Conservation (phyloP, 2,888 invertebrate genomes). For the Drosophila melanosoma region DNA sequence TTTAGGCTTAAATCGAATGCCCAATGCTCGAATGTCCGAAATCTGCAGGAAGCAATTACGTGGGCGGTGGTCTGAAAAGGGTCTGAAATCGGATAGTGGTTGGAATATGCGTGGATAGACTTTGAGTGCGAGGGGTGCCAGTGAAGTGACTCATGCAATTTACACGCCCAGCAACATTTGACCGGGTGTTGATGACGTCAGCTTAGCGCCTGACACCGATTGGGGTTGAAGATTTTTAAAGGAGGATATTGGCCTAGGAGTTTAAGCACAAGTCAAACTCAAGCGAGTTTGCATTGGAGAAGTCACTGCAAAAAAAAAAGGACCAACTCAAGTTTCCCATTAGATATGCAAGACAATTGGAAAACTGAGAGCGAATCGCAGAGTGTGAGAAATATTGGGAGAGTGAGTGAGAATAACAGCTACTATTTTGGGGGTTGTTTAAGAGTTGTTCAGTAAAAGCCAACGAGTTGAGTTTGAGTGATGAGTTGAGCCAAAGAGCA, state of each 20-base stretch:
- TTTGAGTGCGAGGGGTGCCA: conserved; percentile 34
- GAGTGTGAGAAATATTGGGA: not conserved
- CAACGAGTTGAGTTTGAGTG: conserved; percentile 62
- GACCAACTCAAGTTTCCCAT: conserved; percentile 12
- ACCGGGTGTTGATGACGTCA: conserved; percentile 71
- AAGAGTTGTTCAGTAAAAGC: conserved; percentile 17
- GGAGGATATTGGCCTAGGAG: conserved; percentile 20
- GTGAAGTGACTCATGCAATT: conserved; percentile 72
- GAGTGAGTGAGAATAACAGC: conserved; percentile 9
- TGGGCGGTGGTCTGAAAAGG: conserved; percentile 63
- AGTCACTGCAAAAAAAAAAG: conserved; percentile 20
- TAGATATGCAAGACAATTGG: conserved; percentile 36
- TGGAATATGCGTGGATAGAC: conserved; percentile 30
- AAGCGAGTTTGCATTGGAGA: conserved; percentile 69
- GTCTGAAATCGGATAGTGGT: conserved; percentile 78
- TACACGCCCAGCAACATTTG: conserved; percentile 38
- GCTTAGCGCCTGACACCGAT: conserved; percentile 38
- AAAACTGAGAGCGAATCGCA: not conserved
- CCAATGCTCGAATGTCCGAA: conserved; percentile 58
- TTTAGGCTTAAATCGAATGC: conserved; percentile 11
- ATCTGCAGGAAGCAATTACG: conserved; percentile 77
- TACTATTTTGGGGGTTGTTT: conserved; percentile 34
- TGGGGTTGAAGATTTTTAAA: not conserved
- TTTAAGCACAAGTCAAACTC: conserved; percentile 69
- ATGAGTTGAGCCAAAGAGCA: conserved; percentile 54